Conservation (phyloP, 2,797 vertebrate genomes). For the Hyperoplus lanceolatus region DNA sequence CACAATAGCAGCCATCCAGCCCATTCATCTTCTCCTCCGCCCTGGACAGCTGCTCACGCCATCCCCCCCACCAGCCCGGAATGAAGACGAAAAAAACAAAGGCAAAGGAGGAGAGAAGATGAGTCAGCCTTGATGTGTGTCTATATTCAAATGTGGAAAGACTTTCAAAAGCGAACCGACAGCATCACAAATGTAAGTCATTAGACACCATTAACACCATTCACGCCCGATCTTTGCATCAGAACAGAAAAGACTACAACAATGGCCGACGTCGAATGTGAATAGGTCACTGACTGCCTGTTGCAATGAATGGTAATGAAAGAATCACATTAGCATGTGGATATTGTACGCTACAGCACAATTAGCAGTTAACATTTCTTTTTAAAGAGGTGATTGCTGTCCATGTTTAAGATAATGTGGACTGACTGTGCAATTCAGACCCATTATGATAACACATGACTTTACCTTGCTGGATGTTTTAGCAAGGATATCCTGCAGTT, state of each 20-base stretch:
- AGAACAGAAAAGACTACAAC: slow-evolving; percentile 25
- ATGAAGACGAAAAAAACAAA: slow-evolving; percentile 27
- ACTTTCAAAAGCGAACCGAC: slow-evolving; percentile 31
- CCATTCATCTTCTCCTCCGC: slow-evolving; percentile 98
- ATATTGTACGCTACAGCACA: slow-evolving; percentile 5
- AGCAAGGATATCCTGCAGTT: slow-evolving; percentile 96
- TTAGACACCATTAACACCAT: slow-evolving; percentile 40
- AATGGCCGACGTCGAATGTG: slow-evolving; percentile 20
- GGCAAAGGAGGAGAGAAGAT: slow-evolving; percentile 53
- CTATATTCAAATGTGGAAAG: slow-evolving; percentile 40
- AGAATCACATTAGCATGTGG: neutral
- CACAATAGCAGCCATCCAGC: slow-evolving; percentile 97
- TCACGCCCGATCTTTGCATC: slow-evolving; percentile 25
- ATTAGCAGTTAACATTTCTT: neutral
- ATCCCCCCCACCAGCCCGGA: neutral
- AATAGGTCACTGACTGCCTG: slow-evolving; percentile 29
- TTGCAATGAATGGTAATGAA: slow-evolving; percentile 37
- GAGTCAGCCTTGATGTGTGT: slow-evolving; percentile 37
- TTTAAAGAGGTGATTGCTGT: slow-evolving; percentile 13
- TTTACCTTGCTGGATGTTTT: slow-evolving; percentile 98
- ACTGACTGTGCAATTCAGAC: slow-evolving; percentile 8
- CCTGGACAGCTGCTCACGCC: slow-evolving; percentile 89
- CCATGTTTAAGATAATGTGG: neutral
- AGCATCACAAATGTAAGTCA: slow-evolving; percentile 35
- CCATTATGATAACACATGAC: slow-evolving; percentile 1